Evolutionary conservation across 2,888 invertebrate genomes (phyloP), one percentile per base, ranked within the genome.

Genomic region (Parnassius apollo): DNA sequence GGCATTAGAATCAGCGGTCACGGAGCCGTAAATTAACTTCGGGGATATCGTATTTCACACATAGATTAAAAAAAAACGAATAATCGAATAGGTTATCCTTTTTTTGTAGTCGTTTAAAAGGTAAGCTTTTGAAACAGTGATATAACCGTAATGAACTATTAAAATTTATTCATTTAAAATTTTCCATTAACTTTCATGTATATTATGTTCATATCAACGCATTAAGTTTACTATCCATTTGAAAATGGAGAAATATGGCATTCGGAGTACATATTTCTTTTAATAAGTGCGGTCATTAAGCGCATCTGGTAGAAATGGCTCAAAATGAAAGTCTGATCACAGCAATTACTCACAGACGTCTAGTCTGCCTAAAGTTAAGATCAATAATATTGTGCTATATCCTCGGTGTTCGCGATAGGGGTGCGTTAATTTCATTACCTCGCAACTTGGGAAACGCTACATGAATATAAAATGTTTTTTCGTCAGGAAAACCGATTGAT

Each of bases 391-490:
- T 2, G 35, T 42, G 57, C 9, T 22, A 52, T 46, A 46, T 18
- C 46, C 25, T 18, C 53, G 18, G 52, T 35, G 51, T 50, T 55
- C 45, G 45, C 45, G 56, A 61, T 57, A 61, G 61, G 51, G 46
- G 56, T 61, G 56, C 56, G 51, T 57, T 61, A 61, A 59, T 55
- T 59, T 59, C 55, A 59, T 63, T 59, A 51, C 46, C 56, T 46
- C 63, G 56, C 46, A 59, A 59, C 50, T 63, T 46, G 1, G 46
- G 22, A 55, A 50, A 63, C 59, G 59, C 46, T 63, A 10, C 46
- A 42, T 56, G 59, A 63, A 63, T 59, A 59, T 58, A 62, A 63
- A 63, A 63, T 59, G 59, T 63, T 46, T 63, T 59, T 56, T 63
- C 51, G 22, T 51, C 59, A 51, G 55, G 56, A 50, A 51, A 18